Conservation (phyloP, 2,797 vertebrate species). For the Rhinella marina region DNA sequence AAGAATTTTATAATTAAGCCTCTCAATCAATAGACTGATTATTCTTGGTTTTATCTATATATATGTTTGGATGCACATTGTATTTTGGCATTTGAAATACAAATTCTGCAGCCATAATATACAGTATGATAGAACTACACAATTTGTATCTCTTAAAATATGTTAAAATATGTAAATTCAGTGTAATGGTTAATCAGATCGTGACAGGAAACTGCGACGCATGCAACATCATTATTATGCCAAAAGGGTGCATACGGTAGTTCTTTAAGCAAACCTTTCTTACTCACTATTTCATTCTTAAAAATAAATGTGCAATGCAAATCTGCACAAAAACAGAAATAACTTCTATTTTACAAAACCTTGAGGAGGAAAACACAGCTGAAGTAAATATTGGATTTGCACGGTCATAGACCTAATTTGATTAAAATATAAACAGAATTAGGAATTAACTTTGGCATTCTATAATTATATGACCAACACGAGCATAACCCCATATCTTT, state of each 20-base stretch:
- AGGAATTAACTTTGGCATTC: constrained; percentile 20
- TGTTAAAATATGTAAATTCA: background rate
- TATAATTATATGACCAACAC: constrained; percentile 37
- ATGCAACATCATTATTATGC: constrained; percentile 3
- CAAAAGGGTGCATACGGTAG: constrained; percentile 15
- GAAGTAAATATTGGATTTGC: constrained; percentile 59
- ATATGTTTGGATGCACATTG: background rate
- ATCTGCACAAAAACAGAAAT: background rate
- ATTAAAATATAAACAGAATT: constrained; percentile 47
- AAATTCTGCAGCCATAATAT: background rate
- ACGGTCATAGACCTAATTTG: constrained; percentile 23
- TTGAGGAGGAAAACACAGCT: constrained; percentile 11
- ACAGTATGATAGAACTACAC: background rate
- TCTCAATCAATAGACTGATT: too few species aligned
- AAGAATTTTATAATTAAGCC: too few species aligned
- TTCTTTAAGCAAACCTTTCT: constrained; percentile 21
- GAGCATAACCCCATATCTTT: background rate
- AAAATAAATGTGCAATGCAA: constrained; percentile 11
- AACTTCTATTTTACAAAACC: constrained; percentile 29
- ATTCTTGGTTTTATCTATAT: too few species aligned
- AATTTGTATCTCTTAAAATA: too few species aligned
- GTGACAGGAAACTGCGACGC: background rate
- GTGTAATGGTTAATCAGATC: background rate
- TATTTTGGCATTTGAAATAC: background rate
- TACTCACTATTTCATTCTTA: constrained; percentile 4